Evolutionary conservation across 2,888 invertebrate species (phyloP).

Genomic region (Cylloceria caligata): DNA sequence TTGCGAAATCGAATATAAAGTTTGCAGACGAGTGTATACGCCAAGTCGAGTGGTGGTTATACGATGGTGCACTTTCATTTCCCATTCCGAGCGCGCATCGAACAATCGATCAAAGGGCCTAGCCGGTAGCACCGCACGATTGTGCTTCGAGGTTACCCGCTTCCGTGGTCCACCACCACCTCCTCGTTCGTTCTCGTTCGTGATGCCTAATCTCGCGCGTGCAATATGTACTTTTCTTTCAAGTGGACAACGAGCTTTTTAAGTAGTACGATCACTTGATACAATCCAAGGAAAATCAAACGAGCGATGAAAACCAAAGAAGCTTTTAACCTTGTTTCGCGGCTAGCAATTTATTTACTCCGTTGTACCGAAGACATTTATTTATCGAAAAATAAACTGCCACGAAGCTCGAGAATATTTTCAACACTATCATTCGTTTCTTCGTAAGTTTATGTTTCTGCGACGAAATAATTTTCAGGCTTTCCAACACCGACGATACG

Average conservation of each 20-base stretch:
- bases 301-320: slow-evolving; percentile 32
- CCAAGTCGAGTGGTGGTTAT: not conserved
- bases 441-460: no score
- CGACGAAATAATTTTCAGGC: no score
- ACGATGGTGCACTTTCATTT: slow-evolving; percentile 62
- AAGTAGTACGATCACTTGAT: slow-evolving; percentile 29
- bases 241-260: slow-evolving; percentile 61
- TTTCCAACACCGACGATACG: no score
- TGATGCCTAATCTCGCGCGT: slow-evolving; percentile 61
- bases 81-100: slow-evolving; percentile 60
- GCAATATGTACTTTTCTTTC: slow-evolving; percentile 67
- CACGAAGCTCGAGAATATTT: not conserved
- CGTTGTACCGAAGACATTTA: slow-evolving; percentile 9
- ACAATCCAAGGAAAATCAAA: slow-evolving; percentile 30
- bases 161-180: slow-evolving; percentile 17
- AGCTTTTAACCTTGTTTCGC: slow-evolving; percentile 28
- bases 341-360: slow-evolving; percentile 33
- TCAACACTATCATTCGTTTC: no score
- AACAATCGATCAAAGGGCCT: slow-evolving; percentile 63
- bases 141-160: slow-evolving; percentile 22
- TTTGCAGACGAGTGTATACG: slow-evolving; percentile 1
- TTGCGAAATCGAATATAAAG: slow-evolving; percentile 49
- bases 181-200: slow-evolving; percentile 46
- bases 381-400: not conserved
- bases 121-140: slow-evolving; percentile 9